Conservation (phyloP, 2,888 invertebrate genomes). For the Seira sanloemensis region DNA sequence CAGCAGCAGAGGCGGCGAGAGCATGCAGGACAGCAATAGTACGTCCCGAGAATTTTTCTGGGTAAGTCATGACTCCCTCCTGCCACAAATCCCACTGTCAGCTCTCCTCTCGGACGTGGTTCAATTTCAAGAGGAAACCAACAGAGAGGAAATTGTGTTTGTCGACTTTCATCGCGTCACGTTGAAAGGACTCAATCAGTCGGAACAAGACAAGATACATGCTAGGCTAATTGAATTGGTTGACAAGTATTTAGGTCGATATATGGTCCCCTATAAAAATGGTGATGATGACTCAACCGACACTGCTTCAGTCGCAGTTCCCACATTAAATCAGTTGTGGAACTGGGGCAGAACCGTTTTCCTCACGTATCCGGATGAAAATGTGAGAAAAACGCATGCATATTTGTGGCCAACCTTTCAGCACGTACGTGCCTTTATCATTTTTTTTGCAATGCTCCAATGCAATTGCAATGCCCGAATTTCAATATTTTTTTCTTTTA, state of each 20-base stretch:
- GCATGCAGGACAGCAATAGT: too few species aligned
- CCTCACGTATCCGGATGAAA: conserved; percentile 64
- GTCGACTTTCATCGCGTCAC: conserved; percentile 90
- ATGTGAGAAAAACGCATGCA: conserved; percentile 60
- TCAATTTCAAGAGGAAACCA: conserved; percentile 79
- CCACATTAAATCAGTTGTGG: conserved; percentile 66
- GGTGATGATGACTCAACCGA: too few species aligned
- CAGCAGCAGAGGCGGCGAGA: too few species aligned
- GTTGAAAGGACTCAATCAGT: conserved; percentile 80
- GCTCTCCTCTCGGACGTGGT: conserved; percentile 78
- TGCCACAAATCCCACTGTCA: too few species aligned
- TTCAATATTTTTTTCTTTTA: conserved; percentile 11
- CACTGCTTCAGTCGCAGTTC: conserved; percentile 55
- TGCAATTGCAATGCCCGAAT: conserved; percentile 1
- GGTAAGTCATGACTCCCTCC: conserved; percentile 86
- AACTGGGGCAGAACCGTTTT: conserved; percentile 63
- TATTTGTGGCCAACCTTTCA: conserved; percentile 66
- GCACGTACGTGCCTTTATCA: conserved; percentile 52
- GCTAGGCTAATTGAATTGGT: conserved; percentile 76
- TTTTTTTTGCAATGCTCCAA: neutral
- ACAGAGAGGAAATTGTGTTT: conserved; percentile 85
- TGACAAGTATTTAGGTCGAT: conserved; percentile 74
- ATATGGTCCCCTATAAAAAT: conserved; percentile 76
- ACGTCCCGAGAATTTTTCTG: conserved; percentile 81
- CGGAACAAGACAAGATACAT: conserved; percentile 75